Percentiles rank a stretch among this genome's conserved stretches.
phyloP scores from a whole-genome alignment of 2,797 vertebrate species.

The Sus cebifrons region DNA sequence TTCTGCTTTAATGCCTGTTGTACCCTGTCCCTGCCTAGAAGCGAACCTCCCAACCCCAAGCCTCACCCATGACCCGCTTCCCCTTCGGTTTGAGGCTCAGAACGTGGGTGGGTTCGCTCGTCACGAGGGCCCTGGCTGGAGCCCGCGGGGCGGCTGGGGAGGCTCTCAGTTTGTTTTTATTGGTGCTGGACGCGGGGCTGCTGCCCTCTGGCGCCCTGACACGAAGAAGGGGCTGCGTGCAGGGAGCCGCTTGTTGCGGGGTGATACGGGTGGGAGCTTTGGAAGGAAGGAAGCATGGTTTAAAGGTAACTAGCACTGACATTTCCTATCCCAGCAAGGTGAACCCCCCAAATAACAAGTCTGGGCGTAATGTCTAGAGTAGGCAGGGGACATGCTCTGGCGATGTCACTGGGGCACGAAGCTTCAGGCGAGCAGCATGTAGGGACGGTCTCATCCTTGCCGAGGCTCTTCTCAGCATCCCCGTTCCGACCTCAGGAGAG shows the following conservation, averaged over 20 bases:
- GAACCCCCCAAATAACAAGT: constrained; percentile 7
- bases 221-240: constrained; percentile 35
- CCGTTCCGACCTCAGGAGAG: neutral
- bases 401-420: neutral
- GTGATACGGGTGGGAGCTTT: constrained; percentile 29
- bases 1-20: constrained; percentile 77
- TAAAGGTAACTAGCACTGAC: constrained; percentile 33
- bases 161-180: neutral
- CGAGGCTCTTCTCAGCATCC: constrained; percentile 17
- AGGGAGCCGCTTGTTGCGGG: neutral
- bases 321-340: constrained; percentile 15
- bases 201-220: neutral
- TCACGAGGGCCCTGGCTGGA: neutral
- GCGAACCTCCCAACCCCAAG: neutral
- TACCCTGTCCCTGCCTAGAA: constrained; percentile 11
- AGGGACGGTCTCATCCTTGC: neutral
- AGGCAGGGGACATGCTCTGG: constrained; percentile 46
- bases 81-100: constrained; percentile 51
- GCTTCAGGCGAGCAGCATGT: constrained; percentile 18
- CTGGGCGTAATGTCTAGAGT: constrained; percentile 50
- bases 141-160: neutral
- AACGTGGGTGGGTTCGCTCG: neutral
- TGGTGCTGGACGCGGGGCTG: constrained; percentile 26
- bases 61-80: neutral
- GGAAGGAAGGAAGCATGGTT: neutral